Conservation (phyloP, 2,113 vertebrate genomes). For the Pluvianellus socialis region DNA sequence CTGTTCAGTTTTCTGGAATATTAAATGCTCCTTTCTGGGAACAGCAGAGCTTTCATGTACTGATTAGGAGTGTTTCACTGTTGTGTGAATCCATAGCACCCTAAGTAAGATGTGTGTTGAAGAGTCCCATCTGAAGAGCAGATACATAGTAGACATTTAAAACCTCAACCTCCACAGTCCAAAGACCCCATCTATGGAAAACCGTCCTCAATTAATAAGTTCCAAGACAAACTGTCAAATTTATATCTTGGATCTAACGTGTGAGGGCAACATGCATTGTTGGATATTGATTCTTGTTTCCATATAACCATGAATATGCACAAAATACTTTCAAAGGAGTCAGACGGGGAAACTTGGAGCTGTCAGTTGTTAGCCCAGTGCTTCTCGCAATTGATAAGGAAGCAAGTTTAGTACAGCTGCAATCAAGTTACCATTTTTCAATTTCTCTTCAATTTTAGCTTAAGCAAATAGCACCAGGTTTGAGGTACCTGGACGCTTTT, state of each 20-base stretch:
- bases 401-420: background rate
- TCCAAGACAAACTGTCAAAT: background rate
- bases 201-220: background rate
- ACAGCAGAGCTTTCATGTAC: background rate
- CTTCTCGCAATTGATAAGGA: background rate
- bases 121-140: background rate
- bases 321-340: background rate
- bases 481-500: background rate
- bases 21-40: background rate
- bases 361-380: background rate
- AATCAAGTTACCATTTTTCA: background rate
- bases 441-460: background rate
- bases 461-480: background rate
- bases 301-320: background rate
- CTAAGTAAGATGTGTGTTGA: fast-evolving
- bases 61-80: background rate
- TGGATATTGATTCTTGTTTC: background rate
- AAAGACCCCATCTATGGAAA: background rate
- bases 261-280: background rate
- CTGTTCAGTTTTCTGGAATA: background rate
- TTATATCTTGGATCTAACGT: background rate
- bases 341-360: background rate
- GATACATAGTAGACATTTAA: background rate
- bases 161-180: background rate
- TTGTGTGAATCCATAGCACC: background rate